Percentiles rank a stretch among this genome's conserved stretches.
Conservation (phyloP, 2,888 invertebrate species). For the Athalia circularis region DNA sequence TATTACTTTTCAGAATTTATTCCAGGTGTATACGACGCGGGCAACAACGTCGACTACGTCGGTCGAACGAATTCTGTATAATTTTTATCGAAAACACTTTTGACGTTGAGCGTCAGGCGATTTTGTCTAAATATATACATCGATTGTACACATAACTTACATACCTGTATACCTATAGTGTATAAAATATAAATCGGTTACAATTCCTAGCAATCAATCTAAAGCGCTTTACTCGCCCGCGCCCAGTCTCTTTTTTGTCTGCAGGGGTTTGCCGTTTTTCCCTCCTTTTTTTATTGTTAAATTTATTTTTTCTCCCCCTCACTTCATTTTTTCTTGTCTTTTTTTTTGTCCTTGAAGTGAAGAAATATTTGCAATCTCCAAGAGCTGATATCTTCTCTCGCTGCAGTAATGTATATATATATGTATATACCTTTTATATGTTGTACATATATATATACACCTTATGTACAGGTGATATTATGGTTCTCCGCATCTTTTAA, state of each 20-base stretch:
- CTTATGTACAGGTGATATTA: no score
- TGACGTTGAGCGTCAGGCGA: not conserved
- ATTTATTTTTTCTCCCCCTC: not conserved
- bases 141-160: no score
- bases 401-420: no score
- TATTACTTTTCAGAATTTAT: no score
- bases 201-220: slow-evolving; percentile 18
- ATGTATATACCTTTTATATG: no score
- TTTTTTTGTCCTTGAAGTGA: not conserved
- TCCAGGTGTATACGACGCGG: no score
- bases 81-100: slow-evolving; percentile 20
- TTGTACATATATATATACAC: no score
- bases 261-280: not conserved
- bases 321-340: no score
- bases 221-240: not conserved
- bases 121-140: no score
- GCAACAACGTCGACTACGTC: no score
- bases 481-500: not conserved
- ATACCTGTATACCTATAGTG: no score
- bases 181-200: not conserved
- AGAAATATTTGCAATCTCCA: slow-evolving; percentile 2
- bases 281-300: not conserved
- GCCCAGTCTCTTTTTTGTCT: not conserved
- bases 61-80: no score
- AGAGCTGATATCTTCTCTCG: not conserved